phyloP scores from a whole-genome alignment of 2,888 invertebrate genomes.

The Noctua janthina region DNA sequence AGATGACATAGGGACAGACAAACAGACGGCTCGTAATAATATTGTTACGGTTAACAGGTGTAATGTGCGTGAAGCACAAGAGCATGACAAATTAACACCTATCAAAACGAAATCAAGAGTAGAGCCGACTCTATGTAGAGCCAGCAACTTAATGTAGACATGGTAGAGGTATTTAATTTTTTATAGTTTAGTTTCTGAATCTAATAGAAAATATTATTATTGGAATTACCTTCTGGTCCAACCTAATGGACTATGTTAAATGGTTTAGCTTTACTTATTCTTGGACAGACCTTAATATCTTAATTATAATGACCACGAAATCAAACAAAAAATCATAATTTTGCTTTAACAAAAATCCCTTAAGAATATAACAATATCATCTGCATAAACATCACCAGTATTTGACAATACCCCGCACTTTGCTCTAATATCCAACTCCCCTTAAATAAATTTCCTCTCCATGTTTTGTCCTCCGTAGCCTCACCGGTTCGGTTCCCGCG shows the following conservation, averaged over 20 bases:
- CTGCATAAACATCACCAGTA: background rate
- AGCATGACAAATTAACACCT: constrained; percentile 83
- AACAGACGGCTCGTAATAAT: constrained; percentile 67
- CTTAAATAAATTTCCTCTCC: constrained; percentile 35
- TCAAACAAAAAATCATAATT: background rate
- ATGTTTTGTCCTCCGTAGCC: constrained; percentile 62
- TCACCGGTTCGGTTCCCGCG: constrained; percentile 77
- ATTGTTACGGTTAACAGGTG: constrained; percentile 67
- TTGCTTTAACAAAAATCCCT: background rate
- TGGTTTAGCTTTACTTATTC: background rate
- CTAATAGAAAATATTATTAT: background rate
- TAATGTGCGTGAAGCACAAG: constrained; percentile 72
- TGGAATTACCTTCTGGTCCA: background rate
- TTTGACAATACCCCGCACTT: constrained; percentile 15
- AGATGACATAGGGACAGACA: constrained; percentile 61
- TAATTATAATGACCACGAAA: no score
- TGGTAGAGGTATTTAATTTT: background rate
- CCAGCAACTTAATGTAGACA: constrained; percentile 62
- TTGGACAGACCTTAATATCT: no score
- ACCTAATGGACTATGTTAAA: background rate
- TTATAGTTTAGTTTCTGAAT: background rate
- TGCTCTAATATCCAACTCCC: constrained; percentile 29
- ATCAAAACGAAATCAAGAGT: constrained; percentile 87
- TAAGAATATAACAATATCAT: background rate
- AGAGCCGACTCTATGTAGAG: constrained; percentile 68